A percentile compares a stretch with the other conserved stretches of the same genome.
These are phyloP conservation scores for Chaenodraco wilsoni DNA, from an alignment of 2,797 vertebrate genomes.

Conservation along the genomic window DNA sequence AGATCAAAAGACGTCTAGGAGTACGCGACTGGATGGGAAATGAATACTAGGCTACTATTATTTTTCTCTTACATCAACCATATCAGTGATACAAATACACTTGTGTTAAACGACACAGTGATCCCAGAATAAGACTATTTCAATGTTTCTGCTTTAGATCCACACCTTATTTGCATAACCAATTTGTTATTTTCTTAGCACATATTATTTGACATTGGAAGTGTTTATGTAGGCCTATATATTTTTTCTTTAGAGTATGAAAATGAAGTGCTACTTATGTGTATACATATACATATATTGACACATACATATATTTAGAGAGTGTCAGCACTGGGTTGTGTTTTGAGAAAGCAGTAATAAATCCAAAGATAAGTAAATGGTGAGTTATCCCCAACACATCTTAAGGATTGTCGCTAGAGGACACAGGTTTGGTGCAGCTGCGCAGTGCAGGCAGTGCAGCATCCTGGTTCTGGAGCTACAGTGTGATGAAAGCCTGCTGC, in stretches of 20 bases:
- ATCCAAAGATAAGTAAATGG: constrained; percentile 12
- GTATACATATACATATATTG: background rate
- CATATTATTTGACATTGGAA: background rate
- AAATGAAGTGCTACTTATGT: background rate
- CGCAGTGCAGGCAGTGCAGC: constrained; percentile 46
- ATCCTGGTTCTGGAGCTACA: constrained; percentile 31
- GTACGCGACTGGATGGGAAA: background rate
- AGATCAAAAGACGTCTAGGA: background rate
- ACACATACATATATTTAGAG: background rate
- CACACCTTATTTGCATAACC: background rate
- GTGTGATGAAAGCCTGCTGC: constrained; percentile 54
- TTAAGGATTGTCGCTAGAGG: constrained; percentile 1
- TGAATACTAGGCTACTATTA: background rate
- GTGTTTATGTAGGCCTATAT: background rate
- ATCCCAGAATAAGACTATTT: background rate
- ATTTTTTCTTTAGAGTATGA: background rate
- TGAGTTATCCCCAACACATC: constrained; percentile 27
- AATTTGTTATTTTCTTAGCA: background rate
- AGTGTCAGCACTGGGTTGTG: background rate
- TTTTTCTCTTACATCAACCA: background rate
- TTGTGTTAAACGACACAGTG: background rate
- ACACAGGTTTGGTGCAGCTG: constrained; percentile 39
- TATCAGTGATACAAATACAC: too few relatives aligned
- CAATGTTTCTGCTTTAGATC: background rate
- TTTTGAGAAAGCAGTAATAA: background rate